Evolutionary conservation across 1,140 invertebrate genomes (phyloP).

Genomic region (Brachionus rotundiformis): DNA sequence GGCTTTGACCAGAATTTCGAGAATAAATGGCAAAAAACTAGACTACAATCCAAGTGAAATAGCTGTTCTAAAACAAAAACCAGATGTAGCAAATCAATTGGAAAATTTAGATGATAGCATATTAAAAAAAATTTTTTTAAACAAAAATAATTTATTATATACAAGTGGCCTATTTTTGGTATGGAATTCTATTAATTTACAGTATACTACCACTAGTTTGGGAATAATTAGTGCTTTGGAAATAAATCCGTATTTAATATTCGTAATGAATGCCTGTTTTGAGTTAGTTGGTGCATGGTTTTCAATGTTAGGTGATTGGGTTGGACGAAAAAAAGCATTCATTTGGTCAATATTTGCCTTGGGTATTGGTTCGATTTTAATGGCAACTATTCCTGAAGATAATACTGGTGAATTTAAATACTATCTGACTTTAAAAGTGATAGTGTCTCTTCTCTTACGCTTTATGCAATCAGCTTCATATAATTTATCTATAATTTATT

Average conservation of each 20-base stretch:
- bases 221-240: constrained; percentile 38
- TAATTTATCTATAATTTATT: constrained; percentile 17
- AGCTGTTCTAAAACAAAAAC: neutral
- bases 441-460: neutral
- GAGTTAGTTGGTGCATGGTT: constrained; percentile 36
- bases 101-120: neutral
- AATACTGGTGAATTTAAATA: neutral
- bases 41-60: neutral
- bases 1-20: constrained; percentile 15
- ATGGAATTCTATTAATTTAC: constrained; percentile 40
- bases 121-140: neutral
- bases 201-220: neutral
- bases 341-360: neutral
- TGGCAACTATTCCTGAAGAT: constrained; percentile 16
- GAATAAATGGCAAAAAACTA: constrained; percentile 20
- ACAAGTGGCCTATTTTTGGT: neutral
- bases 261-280: constrained; percentile 11
- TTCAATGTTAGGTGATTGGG: neutral
- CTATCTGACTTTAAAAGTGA: neutral
- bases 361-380: neutral
- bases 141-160: constrained; percentile 7
- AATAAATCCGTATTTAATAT: constrained; percentile 47
- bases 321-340: constrained; percentile 27
- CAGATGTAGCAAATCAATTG: neutral
- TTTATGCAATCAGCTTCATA: constrained; percentile 14